Evolutionary conservation across 2,113 vertebrate species (phyloP), one percentile per base, ranked within the genome.

Genomic region (Nymphicus hollandicus): DNA sequence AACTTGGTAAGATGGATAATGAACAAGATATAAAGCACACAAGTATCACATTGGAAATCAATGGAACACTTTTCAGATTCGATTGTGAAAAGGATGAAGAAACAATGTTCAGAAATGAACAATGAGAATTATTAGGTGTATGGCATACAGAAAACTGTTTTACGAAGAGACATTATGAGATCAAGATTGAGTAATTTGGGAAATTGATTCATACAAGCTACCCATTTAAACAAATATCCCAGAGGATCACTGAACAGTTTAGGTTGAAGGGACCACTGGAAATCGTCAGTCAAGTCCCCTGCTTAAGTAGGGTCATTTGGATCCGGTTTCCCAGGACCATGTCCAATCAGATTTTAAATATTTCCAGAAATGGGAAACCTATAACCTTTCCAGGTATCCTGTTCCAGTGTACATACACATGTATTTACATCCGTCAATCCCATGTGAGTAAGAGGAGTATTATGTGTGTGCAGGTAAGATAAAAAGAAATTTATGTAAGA

Each of bases 31-130:
- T 66, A 89, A 79, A 89, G 53, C 18, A 81, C 43, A 43, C 13
- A 81, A 71, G n/a, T 50, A 66, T 74, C 46, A 25, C 44, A 92
- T 79, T 87, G 77, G 72, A 94, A 96, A 94, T 94, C 89, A 96
- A 80, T 88, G 81, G 31, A 76, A 76, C 33, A 13, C 33, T 77
- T 37, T 79, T 87, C 35, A 65, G 35, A 80, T 49, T 83, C 6
- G 1, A 23, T 93, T 13, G 3, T 5, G 44, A 53, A 85, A 72
- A 80, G 13, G 37, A 35, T 44, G 58, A 91, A 82, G 43, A 80
- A 89, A 72, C 7, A 56, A 24, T 15, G 12, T 47, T 82, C 64
- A 93, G 53, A 81, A 88, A 61, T 1, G 1, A 94, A 25, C 25
- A 56, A 10, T 37, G 33, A 85, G 31, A 87, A 53, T n/a, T 72